Base-by-base conservation (phyloP, 92 coral and sea anemone species). In the Blastomussa wellsi region DNA sequence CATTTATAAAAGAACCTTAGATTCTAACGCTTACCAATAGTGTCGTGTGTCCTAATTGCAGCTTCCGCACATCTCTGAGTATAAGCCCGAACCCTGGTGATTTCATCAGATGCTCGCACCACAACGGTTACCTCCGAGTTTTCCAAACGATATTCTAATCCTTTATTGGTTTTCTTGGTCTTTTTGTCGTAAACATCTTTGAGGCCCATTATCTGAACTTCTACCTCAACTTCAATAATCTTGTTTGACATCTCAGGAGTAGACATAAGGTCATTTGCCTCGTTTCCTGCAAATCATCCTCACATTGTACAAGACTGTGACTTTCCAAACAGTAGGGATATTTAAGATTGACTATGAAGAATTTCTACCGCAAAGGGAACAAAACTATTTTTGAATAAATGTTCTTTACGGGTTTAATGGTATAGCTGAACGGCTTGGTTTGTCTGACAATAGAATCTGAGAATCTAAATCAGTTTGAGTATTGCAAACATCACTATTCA, bases 41-140 rank as follows among this genome's bases (percentile, higher is more conserved):
- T 88, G 64, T 91, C 91, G 36, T 91, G 88, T 16, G 91, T 87
- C 42, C 78, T 91, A 22, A 77, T 79, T 0, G 93, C 97, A 28
- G 93, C 94, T 39, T 94, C 97, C 12, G 91, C 81, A 73, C 94
- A 90, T 79, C 97, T 88, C 82, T 89, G 94, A 39, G 90, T 90
- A 53, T 62, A 94, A 47, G 90, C 95, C 37, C 86, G 87, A 62
- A 93, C 42, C 42, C 81, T 72, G 74, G 65, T 47, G 52, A 90
- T 82, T n/a, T 78, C 79, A 22, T 62, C 78, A 33, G 88, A 52
- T 37, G 94, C 64, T 8, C 82, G 81, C 12, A 88, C 80, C 10
- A 80, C 76, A 60, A 91, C 82, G 6, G 91, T 82, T 42, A 91
- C 92, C 55, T 82, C 79, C 2, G 94, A 74, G 71, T 91, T 83